These are phyloP conservation scores for Brienomyrus brachyistius DNA, from an alignment of 2,113 vertebrate species.

Conservation along the genomic window DNA sequence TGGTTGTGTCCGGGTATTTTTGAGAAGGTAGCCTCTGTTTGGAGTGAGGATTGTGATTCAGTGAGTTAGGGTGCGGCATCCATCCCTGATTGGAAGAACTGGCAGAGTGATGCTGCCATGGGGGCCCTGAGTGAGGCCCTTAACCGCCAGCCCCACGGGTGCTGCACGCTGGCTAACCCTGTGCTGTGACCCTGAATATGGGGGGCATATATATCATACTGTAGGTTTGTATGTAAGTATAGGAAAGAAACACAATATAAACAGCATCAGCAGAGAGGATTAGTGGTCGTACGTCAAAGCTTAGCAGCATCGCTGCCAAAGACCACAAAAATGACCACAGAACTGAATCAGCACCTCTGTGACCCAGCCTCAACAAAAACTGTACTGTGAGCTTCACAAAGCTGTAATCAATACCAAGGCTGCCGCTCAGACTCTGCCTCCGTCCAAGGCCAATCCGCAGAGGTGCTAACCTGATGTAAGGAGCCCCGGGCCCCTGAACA, in stretches of 20 bases:
- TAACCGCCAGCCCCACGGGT: not conserved
- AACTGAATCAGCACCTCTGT: not conserved
- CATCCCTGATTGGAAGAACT: not conserved
- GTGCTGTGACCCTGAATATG: not conserved
- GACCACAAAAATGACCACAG: not conserved
- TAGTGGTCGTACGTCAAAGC: not conserved
- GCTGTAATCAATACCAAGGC: not conserved
- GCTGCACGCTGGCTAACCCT: not conserved
- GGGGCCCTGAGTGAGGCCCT: not conserved
- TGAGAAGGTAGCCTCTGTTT: not conserved
- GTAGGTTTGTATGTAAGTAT: not conserved
- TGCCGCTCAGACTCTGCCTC: not conserved
- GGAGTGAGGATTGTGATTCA: not conserved
- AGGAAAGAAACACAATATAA: not conserved
- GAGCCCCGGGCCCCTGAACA: not conserved
- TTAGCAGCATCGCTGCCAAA: not conserved
- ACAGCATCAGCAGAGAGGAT: not conserved
- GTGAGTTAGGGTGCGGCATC: not conserved
- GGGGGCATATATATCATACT: not conserved
- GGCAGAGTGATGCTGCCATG: not conserved
- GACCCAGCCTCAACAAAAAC: not conserved
- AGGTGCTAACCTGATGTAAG: not conserved
- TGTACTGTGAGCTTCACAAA: not conserved
- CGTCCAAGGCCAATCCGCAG: not conserved
- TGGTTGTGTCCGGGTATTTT: not conserved